Evolutionary conservation across 2,113 vertebrate species (phyloP), one percentile per base, ranked within the genome.

Genomic region (Stomatorhinus ivindoensis): DNA sequence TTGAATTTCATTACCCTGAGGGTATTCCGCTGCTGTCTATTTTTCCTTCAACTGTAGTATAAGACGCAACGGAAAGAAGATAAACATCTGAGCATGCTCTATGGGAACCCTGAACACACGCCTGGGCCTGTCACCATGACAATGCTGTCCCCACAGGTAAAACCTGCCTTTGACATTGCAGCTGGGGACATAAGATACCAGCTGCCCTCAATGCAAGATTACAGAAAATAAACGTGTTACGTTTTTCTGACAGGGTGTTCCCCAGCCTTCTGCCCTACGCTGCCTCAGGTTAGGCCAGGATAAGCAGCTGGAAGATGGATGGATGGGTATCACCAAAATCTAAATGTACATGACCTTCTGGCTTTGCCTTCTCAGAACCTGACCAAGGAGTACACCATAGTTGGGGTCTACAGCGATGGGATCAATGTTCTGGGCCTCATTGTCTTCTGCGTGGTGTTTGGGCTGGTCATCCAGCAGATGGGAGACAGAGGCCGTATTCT

Each of bases 381-480:
- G 93, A 96, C 95, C 19, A 95, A 95, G 91, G 96, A 96, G 65
- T 97, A 96, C 89, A 94, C 92, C 93, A 86, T 97, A 0, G 93
- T 95, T 86, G 97, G 96, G 73, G 35, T 76, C 76, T 97, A 97
- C 89, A 94, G 94, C 0, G 94, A 96, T 0, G 96, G 97, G 82
- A 95, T 96, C 89, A 97, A 97, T 87, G 95, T 97, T 0, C 92
- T 97, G 85, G 97, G 97, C 19, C 93, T 97, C 91, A 97, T 97
- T 31, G 92, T 96, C 90, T 97, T 97, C 90, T 97, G 97, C 92
- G 93, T 97, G 61, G 94, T 97, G 90, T 97, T 97, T 88, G 97
- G 97, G 91, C 87, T 96, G 50, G 95, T 96, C 91, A 96, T 97
- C 90, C 96, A 96, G 46, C 95, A 97, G 90, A 97, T 97, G 97